These are phyloP conservation scores for Blastobasis lacticolella DNA, from an alignment of 2,888 invertebrate genomes.

Conservation along the genomic window DNA sequence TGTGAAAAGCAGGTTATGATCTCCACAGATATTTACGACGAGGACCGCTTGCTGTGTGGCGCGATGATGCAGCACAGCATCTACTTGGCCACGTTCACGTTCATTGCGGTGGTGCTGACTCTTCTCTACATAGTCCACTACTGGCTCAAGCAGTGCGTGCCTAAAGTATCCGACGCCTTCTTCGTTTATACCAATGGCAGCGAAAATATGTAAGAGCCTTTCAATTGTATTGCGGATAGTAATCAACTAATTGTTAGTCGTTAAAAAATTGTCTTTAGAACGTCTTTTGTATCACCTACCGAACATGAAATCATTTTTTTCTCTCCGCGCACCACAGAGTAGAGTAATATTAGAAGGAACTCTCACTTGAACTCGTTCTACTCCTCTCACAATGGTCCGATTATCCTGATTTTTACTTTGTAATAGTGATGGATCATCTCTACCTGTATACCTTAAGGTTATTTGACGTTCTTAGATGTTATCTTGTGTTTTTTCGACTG, in stretches of 20 bases:
- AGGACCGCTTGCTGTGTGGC: conserved; percentile 50
- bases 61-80: conserved; percentile 37
- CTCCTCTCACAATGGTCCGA: too few relatives aligned
- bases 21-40: conserved; percentile 53
- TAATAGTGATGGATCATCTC: too few relatives aligned
- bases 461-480: too few relatives aligned
- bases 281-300: too few relatives aligned
- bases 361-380: too few relatives aligned
- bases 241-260: neutral
- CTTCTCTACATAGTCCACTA: conserved; percentile 48
- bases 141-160: conserved; percentile 59
- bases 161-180: conserved; percentile 58
- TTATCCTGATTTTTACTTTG: too few relatives aligned
- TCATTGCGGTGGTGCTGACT: conserved; percentile 45
- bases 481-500: too few relatives aligned
- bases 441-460: too few relatives aligned
- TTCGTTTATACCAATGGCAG: conserved; percentile 55
- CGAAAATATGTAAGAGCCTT: conserved; percentile 46
- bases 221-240: neutral
- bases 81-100: conserved; percentile 47
- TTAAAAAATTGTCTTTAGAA: neutral
- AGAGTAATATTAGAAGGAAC: too few relatives aligned
- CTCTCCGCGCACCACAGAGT: too few relatives aligned
- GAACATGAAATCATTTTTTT: too few relatives aligned
- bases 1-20: neutral